Conservation (phyloP, 2,888 invertebrate genomes). For the Acheta domesticus region DNA sequence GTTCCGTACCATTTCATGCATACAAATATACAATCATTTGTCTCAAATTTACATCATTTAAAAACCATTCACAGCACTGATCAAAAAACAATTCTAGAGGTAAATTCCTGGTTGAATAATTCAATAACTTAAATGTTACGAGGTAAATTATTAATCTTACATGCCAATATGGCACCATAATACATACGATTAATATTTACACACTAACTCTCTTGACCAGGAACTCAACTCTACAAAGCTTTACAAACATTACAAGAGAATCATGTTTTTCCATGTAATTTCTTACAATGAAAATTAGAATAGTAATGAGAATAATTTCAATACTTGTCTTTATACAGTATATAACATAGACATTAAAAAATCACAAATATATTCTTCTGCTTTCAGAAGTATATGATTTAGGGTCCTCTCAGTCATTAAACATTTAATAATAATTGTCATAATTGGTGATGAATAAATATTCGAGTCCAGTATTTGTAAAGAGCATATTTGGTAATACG, state of each 20-base stretch:
- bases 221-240: not conserved
- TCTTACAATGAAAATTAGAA: too few species aligned
- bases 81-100: slow-evolving; percentile 19
- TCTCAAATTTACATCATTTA: not conserved
- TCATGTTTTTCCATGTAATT: too few species aligned
- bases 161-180: slow-evolving; percentile 31
- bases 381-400: not conserved
- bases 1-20: slow-evolving; percentile 5
- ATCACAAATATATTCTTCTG: not conserved
- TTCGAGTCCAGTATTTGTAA: too few species aligned
- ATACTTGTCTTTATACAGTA: not conserved
- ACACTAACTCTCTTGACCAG: not conserved
- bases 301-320: not conserved
- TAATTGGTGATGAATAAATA: too few species aligned
- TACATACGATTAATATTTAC: slow-evolving; percentile 11
- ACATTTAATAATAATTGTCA: not conserved
- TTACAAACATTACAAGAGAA: not conserved
- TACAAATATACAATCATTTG: slow-evolving; percentile 18
- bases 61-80: slow-evolving; percentile 20
- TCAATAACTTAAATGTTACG: slow-evolving; percentile 19
- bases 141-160: slow-evolving; percentile 27
- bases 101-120: not conserved
- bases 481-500: too few species aligned
- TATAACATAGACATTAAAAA: not conserved
- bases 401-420: not conserved